Percentiles rank a stretch among this genome's conserved stretches.
These are phyloP conservation scores for Greenwoodochromis staneri DNA, from an alignment of 2,113 vertebrate genomes.

Conservation along the genomic window DNA sequence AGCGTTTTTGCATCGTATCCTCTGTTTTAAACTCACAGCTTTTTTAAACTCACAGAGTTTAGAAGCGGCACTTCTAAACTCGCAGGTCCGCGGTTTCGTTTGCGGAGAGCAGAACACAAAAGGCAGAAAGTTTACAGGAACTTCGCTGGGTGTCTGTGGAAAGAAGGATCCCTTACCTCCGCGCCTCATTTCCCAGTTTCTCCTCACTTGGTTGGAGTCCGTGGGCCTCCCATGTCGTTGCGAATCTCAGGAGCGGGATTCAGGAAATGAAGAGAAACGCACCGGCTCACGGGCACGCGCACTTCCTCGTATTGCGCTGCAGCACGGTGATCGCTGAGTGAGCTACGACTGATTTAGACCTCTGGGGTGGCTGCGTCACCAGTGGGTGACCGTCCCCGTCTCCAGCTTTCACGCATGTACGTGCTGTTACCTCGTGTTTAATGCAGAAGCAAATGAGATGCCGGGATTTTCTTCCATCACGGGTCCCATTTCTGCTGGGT, in stretches of 20 bases:
- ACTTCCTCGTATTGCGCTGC: background rate
- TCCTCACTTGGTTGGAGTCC: accelerated
- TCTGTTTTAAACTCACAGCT: background rate
- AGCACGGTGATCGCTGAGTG: background rate
- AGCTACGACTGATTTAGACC: background rate
- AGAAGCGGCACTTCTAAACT: background rate
- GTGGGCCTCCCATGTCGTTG: background rate
- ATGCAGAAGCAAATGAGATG: background rate
- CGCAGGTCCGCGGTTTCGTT: background rate
- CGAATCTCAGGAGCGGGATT: background rate
- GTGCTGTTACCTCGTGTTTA: background rate
- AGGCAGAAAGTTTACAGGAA: background rate
- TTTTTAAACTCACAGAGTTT: background rate
- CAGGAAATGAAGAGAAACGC: constrained; percentile 17
- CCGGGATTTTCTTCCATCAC: background rate
- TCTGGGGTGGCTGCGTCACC: background rate
- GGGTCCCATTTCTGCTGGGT: background rate
- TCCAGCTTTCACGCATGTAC: background rate
- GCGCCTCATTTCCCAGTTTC: background rate
- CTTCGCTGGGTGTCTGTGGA: background rate
- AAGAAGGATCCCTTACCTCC: background rate
- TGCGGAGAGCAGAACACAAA: background rate
- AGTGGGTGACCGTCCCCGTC: background rate
- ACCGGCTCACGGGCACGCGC: background rate
- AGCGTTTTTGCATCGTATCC: background rate